A percentile compares a stretch with the other conserved stretches of the same genome.
Evolutionary conservation across 2,888 invertebrate genomes (phyloP).

Genomic region (Steinernema scapterisci): DNA sequence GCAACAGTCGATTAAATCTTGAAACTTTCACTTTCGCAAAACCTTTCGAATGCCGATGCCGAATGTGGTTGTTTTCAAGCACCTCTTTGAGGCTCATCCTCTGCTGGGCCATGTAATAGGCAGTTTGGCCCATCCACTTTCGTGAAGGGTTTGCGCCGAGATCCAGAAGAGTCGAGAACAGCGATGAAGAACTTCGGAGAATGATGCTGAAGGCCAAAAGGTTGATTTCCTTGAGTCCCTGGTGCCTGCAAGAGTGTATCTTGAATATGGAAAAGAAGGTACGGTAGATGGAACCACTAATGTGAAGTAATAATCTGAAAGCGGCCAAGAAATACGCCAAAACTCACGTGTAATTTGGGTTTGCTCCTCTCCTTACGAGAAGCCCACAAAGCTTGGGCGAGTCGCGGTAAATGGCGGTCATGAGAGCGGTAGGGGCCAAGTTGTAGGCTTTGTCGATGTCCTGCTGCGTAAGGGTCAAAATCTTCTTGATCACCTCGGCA

Average conservation of each 20-base stretch:
- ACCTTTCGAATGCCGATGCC: neutral
- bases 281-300: too few species aligned
- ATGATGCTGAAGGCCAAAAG: neutral
- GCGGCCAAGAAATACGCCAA: too few species aligned
- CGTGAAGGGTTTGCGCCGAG: constrained; percentile 9
- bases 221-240: neutral
- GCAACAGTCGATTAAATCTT: neutral
- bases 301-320: too few species aligned
- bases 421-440: constrained; percentile 55
- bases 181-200: constrained; percentile 6
- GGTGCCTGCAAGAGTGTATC: neutral
- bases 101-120: constrained; percentile 6
- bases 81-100: constrained; percentile 15
- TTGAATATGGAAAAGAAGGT: too few species aligned
- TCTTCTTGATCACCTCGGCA: constrained; percentile 14
- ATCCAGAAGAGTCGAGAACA: constrained; percentile 22
- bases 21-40: neutral
- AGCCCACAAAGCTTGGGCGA: constrained; percentile 25
- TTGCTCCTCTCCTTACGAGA: neutral
- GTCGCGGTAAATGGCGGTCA: constrained; percentile 51
- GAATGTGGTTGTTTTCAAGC: constrained; percentile 7
- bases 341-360: neutral
- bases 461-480: constrained; percentile 6
- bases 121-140: neutral
- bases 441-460: constrained; percentile 13